Conservation (phyloP, 2,888 invertebrate genomes). For the Kryphioiulus occultus region DNA sequence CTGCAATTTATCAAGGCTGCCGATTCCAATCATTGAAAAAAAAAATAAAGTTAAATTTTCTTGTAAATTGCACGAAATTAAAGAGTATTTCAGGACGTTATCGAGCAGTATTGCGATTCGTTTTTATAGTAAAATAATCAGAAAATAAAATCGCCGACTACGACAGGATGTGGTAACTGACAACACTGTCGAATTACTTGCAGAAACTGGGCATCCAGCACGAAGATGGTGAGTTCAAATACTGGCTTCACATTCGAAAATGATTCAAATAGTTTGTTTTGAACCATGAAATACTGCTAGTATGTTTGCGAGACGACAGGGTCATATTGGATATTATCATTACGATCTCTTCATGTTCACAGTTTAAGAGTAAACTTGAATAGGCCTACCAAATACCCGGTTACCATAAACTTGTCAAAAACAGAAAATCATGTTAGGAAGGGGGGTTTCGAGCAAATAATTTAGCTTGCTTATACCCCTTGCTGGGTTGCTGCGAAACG, state of each 20-base stretch:
- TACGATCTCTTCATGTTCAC: background rate
- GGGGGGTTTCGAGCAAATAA: background rate
- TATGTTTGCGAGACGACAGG: background rate
- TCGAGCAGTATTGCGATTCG: too few species aligned
- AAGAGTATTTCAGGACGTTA: too few species aligned
- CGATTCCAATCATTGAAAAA: background rate
- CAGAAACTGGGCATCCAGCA: background rate
- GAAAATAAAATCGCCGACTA: too few species aligned
- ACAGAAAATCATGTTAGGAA: background rate
- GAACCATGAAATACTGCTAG: background rate
- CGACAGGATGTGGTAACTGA: background rate
- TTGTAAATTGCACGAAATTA: background rate
- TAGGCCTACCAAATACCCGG: background rate
- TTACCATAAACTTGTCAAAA: background rate
- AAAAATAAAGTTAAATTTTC: background rate
- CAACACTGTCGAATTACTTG: background rate
- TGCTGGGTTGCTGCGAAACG: background rate
- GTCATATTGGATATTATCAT: background rate
- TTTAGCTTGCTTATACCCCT: background rate
- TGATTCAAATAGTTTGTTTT: background rate
- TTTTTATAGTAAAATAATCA: too few species aligned
- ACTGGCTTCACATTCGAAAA: background rate
- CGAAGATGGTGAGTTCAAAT: conserved; percentile 15
- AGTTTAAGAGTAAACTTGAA: background rate
- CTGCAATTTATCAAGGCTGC: background rate